A percentile compares a stretch with the other conserved stretches of the same genome.
Evolutionary conservation across 2,113 vertebrate species (phyloP).

Genomic region (Mesembrinibis cayennensis): DNA sequence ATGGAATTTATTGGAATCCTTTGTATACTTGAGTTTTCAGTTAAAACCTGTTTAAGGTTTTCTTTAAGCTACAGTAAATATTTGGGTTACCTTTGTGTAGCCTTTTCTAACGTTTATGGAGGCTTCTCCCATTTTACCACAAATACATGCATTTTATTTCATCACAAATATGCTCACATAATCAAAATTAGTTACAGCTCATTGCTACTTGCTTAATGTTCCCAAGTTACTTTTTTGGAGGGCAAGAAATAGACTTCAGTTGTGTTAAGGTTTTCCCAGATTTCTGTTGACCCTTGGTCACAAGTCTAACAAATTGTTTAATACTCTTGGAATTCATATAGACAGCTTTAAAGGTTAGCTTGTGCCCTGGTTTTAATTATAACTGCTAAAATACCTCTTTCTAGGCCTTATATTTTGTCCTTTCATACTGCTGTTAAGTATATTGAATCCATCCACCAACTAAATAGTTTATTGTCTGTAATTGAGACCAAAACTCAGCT

Average conservation of each 20-base stretch:
- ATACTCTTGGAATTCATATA: not conserved
- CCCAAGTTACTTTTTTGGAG: not conserved
- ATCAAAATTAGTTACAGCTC: not conserved
- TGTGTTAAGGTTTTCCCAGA: not conserved
- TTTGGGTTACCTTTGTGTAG: not conserved
- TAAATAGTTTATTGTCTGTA: conserved; percentile 61
- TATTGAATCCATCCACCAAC: conserved; percentile 50
- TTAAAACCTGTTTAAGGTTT: not conserved
- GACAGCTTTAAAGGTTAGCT: conserved; percentile 67
- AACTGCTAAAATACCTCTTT: conserved; percentile 75
- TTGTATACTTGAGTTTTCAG: not conserved
- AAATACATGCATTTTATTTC: not conserved
- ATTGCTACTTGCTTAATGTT: not conserved
- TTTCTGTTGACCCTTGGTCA: conserved; percentile 38
- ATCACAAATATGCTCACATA: not conserved
- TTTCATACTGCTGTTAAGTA: conserved; percentile 62
- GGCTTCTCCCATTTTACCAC: not conserved
- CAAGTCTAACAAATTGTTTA: conserved; percentile 11
- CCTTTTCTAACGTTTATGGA: not conserved
- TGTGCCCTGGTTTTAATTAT: conserved; percentile 61
- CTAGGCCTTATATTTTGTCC: conserved; percentile 73
- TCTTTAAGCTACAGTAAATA: not conserved
- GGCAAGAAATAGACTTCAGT: not conserved
- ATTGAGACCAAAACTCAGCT: conserved; percentile 64
- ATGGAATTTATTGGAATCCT: not conserved